Evolutionary conservation across 2,888 invertebrate genomes (phyloP).

Genomic region (Ophion ventricosus): DNA sequence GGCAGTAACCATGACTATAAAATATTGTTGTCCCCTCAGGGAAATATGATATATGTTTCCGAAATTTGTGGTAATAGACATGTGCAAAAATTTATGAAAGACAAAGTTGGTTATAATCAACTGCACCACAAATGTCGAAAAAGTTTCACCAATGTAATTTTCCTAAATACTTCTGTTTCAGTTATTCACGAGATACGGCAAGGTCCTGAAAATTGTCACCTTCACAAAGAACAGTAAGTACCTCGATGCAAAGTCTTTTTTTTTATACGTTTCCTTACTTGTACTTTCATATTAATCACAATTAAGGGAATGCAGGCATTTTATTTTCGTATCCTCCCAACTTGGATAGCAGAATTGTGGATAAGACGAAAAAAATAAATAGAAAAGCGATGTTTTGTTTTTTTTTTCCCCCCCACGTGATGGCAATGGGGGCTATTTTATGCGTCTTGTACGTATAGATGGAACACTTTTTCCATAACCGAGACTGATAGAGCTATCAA

Average conservation of each 20-base stretch:
- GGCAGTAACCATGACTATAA: too few species aligned
- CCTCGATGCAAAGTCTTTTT: background rate
- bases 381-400: constrained; percentile 18
- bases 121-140: too few species aligned
- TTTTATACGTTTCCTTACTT: background rate
- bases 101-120: too few species aligned
- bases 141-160: background rate
- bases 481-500: constrained; percentile 33
- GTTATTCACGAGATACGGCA: constrained; percentile 99
- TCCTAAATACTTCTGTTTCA: constrained; percentile 84
- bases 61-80: too few species aligned
- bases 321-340: too few species aligned
- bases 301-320: too few species aligned
- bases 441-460: constrained; percentile 37
- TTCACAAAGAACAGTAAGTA: constrained; percentile 99
- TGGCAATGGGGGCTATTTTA: constrained; percentile 71
- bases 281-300: background rate
- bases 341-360: too few species aligned
- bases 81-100: too few species aligned
- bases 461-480: constrained; percentile 41
- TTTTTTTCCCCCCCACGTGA: constrained; percentile 62
- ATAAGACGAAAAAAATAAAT: background rate
- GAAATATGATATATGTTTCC: too few species aligned
- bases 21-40: too few species aligned
- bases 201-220: constrained; percentile 99